Evolutionary conservation across 1,140 invertebrate species (phyloP), one percentile per base, ranked within the genome.

Genomic region (Polyergus mexicanus): DNA sequence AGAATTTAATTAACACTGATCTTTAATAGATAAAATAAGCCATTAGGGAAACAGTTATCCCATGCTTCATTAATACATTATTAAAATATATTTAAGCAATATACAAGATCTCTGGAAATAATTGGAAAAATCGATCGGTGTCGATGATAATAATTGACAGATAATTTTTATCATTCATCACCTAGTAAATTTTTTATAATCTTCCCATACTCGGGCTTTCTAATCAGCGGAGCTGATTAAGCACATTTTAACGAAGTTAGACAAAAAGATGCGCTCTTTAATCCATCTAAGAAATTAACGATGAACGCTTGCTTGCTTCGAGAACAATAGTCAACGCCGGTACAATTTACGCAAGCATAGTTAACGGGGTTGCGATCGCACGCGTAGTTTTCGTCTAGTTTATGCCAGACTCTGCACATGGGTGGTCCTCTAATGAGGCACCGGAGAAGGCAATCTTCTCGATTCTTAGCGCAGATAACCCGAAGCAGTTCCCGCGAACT

Each of bases 381-480:
- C 16, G 25, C 35, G 11, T 5, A 10, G 32, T 62, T 69, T 85
- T 85, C 63, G 51, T 28, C 3, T 25, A 7, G 8, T 69, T 25
- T 16, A 28, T 11, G 19, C 22, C 41, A 65, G 8, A 16, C 35
- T 66, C 41, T 58, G n/a, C 62, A 41, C 22, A 19, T 28, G 56
- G 69, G 71, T 71, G 84, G 65, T 77, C 65, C 35, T 78, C 62
- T 76, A 69, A 85, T 56, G 41, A 87, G 35, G 11, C 13, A 63
- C 69, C 69, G 35, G 32, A 62, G 41, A 75, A 51, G 56, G 38
- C 28, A 38, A 32, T 85, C 81, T 75, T 62, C 47, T 19, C 65
- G 85, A 86, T 86, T 56, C 63, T 62, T 63, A 35, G n/a, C n/a
- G 7, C 3, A 19, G 86, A 87, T 86, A 87, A 76, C 22, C 28